Conservation (phyloP, 2,797 vertebrate genomes). For the Lagocephalus sceleratus region DNA sequence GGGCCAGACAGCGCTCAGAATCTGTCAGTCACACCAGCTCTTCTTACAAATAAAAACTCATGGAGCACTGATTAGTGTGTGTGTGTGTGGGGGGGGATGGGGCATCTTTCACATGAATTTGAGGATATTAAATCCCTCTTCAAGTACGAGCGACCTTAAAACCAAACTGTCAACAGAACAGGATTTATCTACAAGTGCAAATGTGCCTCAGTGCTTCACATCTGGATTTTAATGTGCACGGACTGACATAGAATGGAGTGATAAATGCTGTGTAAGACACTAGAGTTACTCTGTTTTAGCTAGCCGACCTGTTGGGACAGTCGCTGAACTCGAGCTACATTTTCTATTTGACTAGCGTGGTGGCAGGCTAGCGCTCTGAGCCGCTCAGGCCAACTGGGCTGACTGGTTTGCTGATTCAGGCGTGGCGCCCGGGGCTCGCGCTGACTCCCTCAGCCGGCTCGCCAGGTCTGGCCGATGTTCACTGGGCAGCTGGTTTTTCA, state of each 20-base stretch:
- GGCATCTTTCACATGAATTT: slow-evolving; percentile 1
- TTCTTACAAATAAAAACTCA: slow-evolving; percentile 2
- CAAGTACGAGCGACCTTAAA: slow-evolving; percentile 12
- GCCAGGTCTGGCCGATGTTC: slow-evolving; percentile 38
- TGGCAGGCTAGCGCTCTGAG: slow-evolving; percentile 36
- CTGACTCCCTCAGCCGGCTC: slow-evolving; percentile 23
- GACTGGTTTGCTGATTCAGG: slow-evolving; percentile 51
- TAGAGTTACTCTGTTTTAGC: slow-evolving; percentile 15
- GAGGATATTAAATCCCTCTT: slow-evolving; percentile 1
- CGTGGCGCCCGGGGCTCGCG: slow-evolving; percentile 24
- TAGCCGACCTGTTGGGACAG: slow-evolving; percentile 15
- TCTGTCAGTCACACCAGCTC: slow-evolving; percentile 13
- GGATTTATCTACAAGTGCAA: slow-evolving; percentile 2
- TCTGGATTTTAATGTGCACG: slow-evolving; percentile 7
- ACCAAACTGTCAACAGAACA: slow-evolving; percentile 31
- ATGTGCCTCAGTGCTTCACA: slow-evolving; percentile 22
- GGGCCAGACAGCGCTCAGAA: slow-evolving; percentile 9
- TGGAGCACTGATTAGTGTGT: neutral
- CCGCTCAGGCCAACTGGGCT: slow-evolving; percentile 25
- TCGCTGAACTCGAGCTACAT: slow-evolving; percentile 46
- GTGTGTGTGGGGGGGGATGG: no score
- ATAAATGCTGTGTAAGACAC: neutral
- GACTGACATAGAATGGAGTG: slow-evolving; percentile 11
- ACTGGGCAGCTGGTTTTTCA: slow-evolving; percentile 29
- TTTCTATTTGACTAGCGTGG: slow-evolving; percentile 28